Conservation (phyloP, 2,113 vertebrate genomes). For the Trichechus manatus region DNA sequence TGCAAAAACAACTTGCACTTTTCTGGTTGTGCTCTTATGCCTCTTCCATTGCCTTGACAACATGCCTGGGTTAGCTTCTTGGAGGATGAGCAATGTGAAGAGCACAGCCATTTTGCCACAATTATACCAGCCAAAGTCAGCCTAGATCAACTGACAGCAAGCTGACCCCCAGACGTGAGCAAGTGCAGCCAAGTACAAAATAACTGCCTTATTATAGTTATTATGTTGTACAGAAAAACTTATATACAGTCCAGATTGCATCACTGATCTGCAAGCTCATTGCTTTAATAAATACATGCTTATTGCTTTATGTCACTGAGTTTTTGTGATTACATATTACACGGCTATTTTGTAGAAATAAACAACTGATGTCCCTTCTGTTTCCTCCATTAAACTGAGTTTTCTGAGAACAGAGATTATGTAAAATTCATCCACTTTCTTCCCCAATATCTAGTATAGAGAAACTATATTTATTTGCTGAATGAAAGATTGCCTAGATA, state of each 20-base stretch:
- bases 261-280: neutral
- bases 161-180: neutral
- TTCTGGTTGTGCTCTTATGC: neutral
- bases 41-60: neutral
- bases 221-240: neutral
- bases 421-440: neutral
- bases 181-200: neutral
- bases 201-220: neutral
- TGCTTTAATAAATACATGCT: neutral
- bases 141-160: neutral
- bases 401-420: slow-evolving; percentile 4
- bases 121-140: neutral
- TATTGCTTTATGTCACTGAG: neutral
- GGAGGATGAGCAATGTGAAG: neutral
- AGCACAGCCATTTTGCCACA: neutral
- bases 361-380: neutral
- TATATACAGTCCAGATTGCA: neutral
- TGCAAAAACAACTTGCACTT: slow-evolving; percentile 9
- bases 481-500: slow-evolving; percentile 16
- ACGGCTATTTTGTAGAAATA: slow-evolving; percentile 49
- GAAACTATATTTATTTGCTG: slow-evolving; percentile 1
- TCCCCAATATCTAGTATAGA: neutral
- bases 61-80: neutral
- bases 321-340: neutral
- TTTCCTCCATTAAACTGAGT: slow-evolving; percentile 5